These are phyloP conservation scores for Abrostola triplasia DNA, from an alignment of 2,888 invertebrate species.

Conservation along the genomic window DNA sequence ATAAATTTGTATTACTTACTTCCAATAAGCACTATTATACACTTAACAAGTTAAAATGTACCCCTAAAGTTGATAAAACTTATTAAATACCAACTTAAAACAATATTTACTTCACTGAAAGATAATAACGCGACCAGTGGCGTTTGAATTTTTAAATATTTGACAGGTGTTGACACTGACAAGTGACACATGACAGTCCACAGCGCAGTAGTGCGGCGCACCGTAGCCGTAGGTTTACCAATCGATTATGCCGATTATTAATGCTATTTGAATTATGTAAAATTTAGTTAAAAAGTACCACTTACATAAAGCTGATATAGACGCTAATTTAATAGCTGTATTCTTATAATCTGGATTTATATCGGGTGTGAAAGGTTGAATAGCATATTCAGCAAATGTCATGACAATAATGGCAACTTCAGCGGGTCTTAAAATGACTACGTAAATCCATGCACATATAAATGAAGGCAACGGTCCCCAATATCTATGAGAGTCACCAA, in stretches of 20 bases:
- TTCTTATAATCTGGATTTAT: conserved; percentile 80
- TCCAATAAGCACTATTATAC: conserved; percentile 10
- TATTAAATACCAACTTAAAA: background rate
- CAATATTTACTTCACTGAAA: background rate
- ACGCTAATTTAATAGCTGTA: conserved; percentile 89
- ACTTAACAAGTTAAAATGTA: background rate
- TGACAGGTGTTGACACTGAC: conserved; percentile 14
- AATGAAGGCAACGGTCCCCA: conserved; percentile 93
- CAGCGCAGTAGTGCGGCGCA: conserved; percentile 24
- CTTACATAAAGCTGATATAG: conserved; percentile 90
- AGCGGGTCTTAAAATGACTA: conserved; percentile 92
- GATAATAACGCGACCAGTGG: conserved; percentile 8
- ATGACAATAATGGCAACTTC: conserved; percentile 93
- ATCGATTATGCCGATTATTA: conserved; percentile 2
- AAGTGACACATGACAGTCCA: conserved; percentile 21
- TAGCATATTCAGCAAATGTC: conserved; percentile 93
- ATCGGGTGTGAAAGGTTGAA: conserved; percentile 89
- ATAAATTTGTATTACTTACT: conserved; percentile 34
- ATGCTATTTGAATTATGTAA: background rate
- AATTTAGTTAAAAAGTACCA: conserved; percentile 35
- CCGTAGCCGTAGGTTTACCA: background rate
- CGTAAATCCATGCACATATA: conserved; percentile 93
- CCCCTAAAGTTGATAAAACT: too few species aligned
- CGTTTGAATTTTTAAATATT: conserved; percentile 33
- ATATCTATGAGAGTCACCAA: conserved; percentile 90